phyloP scores from a whole-genome alignment of 2,888 invertebrate species.

The Drosophila leonis region DNA sequence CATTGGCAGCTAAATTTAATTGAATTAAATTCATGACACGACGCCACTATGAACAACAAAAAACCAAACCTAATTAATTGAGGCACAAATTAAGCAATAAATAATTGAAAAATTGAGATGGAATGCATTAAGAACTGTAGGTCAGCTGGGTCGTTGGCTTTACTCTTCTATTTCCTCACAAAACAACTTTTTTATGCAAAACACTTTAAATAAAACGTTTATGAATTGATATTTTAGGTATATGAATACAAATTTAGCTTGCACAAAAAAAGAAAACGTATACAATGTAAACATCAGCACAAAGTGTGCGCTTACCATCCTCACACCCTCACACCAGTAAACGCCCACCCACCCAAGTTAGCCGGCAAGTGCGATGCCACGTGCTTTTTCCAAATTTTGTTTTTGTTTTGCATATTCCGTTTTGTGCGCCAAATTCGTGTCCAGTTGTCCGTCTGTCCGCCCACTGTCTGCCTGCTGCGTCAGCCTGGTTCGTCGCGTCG shows the following conservation, averaged over 20 bases:
- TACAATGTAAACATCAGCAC: constrained; percentile 17
- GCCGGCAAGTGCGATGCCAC: constrained; percentile 56
- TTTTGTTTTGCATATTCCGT: constrained; percentile 62
- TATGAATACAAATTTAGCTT: background rate
- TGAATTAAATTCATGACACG: constrained; percentile 53
- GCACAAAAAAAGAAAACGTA: background rate
- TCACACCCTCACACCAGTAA: background rate
- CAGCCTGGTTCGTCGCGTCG: constrained; percentile 47
- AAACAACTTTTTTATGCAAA: background rate
- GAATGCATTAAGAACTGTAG: background rate
- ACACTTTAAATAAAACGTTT: constrained; percentile 6
- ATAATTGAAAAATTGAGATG: constrained; percentile 32
- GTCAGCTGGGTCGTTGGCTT: background rate
- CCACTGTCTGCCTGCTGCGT: constrained; percentile 27
- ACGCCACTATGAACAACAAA: constrained; percentile 8
- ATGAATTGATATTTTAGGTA: constrained; percentile 9
- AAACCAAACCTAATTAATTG: constrained; percentile 43
- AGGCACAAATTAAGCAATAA: constrained; percentile 33
- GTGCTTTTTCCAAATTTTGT: constrained; percentile 56
- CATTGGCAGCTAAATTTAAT: constrained; percentile 49
- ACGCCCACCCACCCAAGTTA: constrained; percentile 19
- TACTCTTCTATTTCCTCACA: background rate
- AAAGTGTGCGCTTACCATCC: constrained; percentile 2
- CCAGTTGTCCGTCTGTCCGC: constrained; percentile 18
- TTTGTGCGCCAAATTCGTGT: constrained; percentile 44